Percentiles rank a stretch among this genome's conserved stretches.
phyloP scores from a whole-genome alignment of 2,113 vertebrate species.

The Ranitomeya variabilis region DNA sequence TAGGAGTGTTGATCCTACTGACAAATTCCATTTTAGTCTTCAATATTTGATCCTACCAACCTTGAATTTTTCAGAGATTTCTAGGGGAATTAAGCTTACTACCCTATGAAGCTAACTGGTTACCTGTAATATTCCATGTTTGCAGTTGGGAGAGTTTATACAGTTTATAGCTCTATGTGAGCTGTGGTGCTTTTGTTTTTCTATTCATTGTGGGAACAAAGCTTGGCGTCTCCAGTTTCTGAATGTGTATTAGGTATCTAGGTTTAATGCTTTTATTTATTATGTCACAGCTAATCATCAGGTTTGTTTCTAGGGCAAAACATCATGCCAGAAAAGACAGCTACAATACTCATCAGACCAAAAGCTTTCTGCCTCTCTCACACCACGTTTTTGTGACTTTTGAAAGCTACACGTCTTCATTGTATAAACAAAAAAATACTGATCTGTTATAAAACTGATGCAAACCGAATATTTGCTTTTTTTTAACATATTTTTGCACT shows the following conservation, averaged over 20 bases:
- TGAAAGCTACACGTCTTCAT: too few species aligned
- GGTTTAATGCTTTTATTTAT: not conserved
- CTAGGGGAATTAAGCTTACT: not conserved
- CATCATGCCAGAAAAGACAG: too few species aligned
- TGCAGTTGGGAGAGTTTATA: not conserved
- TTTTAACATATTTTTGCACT: too few species aligned
- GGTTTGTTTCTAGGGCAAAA: not conserved
- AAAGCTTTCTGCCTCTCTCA: too few species aligned
- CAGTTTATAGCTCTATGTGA: not conserved
- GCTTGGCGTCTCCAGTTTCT: not conserved
- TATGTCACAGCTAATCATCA: not conserved
- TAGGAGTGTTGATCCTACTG: too few species aligned
- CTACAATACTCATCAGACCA: too few species aligned
- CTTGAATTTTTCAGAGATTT: not conserved
- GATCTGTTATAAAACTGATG: too few species aligned
- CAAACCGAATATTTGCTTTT: too few species aligned
- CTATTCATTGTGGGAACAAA: constrained; percentile 15
- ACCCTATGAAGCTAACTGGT: not conserved
- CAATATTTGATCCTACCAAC: not conserved
- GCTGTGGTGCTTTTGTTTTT: not conserved
- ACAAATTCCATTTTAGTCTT: not conserved
- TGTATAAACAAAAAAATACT: too few species aligned
- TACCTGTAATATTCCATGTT: not conserved
- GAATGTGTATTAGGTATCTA: not conserved
- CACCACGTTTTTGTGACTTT: too few species aligned